Conservation (phyloP, 2,797 vertebrate genomes). For the Enteromius radiatus region DNA sequence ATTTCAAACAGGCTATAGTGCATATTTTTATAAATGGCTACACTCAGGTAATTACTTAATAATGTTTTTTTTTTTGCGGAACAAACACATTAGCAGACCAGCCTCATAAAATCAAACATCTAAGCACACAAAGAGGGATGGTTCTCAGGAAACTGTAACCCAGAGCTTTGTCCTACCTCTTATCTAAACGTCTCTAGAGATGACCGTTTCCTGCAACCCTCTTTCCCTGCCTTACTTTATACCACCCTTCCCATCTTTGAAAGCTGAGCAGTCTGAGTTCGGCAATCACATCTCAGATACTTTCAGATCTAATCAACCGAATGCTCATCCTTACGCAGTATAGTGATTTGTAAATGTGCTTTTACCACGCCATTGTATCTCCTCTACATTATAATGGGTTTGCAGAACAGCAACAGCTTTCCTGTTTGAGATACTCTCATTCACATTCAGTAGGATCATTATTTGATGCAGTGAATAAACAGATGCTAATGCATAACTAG, state of each 20-base stretch:
- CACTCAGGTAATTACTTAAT: not conserved
- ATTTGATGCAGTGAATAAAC: not conserved
- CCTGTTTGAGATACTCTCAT: not conserved
- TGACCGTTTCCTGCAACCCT: not conserved
- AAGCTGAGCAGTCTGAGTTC: not conserved
- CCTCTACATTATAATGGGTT: conserved; percentile 12
- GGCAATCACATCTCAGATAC: not conserved
- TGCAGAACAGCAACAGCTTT: not conserved
- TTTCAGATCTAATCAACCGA: not conserved
- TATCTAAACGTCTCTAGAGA: not conserved
- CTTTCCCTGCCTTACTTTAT: not conserved
- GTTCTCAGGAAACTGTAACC: conserved; percentile 22
- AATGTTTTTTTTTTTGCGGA: not conserved
- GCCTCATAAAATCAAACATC: not conserved
- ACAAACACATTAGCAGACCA: not conserved
- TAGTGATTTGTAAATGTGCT: conserved; percentile 6
- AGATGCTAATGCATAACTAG: conserved; percentile 7
- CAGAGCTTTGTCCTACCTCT: not conserved
- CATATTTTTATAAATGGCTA: not conserved
- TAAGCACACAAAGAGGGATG: conserved; percentile 7
- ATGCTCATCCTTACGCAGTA: not conserved
- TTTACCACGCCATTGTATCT: not conserved
- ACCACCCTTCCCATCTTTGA: not conserved
- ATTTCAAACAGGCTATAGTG: not conserved
- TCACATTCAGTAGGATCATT: not conserved